Conservation (phyloP, 2,113 vertebrate genomes). For the Psilopsiagon aurifrons region DNA sequence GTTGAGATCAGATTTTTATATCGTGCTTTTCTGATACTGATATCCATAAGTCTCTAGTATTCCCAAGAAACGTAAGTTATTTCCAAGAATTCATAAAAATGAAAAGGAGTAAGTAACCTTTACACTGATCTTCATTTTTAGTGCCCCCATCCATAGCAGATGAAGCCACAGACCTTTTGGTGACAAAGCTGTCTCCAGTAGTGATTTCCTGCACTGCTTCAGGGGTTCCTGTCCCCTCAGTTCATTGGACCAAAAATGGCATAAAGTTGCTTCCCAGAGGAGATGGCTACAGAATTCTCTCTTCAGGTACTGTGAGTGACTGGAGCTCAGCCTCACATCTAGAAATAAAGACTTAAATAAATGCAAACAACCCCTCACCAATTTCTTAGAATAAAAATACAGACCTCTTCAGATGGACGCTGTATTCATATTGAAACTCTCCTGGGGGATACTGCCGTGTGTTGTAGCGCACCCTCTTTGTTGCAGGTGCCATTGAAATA, state of each 20-base stretch:
- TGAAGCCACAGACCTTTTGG: constrained; percentile 86
- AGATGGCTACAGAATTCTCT: constrained; percentile 83
- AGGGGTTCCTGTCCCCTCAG: constrained; percentile 85
- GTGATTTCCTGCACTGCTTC: constrained; percentile 88
- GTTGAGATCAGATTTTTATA: neutral
- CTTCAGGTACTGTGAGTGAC: constrained; percentile 79
- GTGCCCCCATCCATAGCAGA: constrained; percentile 96
- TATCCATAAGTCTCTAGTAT: neutral
- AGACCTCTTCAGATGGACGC: neutral
- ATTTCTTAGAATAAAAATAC: neutral
- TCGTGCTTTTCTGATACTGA: neutral
- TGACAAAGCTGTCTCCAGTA: constrained; percentile 84
- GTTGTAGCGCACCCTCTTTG: neutral
- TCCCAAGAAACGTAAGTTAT: neutral
- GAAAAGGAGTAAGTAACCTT: neutral
- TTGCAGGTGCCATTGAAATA: constrained; percentile 88
- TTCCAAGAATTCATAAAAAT: neutral
- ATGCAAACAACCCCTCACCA: neutral
- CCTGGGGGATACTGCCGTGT: neutral
- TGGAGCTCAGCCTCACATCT: neutral
- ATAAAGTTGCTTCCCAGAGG: constrained; percentile 78
- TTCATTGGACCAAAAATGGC: constrained; percentile 93
- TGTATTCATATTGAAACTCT: neutral
- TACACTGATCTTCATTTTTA: constrained; percentile 55
- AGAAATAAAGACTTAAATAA: neutral